Conservation (phyloP, 2,888 invertebrate genomes). For the Strigamia transsilvanica region DNA sequence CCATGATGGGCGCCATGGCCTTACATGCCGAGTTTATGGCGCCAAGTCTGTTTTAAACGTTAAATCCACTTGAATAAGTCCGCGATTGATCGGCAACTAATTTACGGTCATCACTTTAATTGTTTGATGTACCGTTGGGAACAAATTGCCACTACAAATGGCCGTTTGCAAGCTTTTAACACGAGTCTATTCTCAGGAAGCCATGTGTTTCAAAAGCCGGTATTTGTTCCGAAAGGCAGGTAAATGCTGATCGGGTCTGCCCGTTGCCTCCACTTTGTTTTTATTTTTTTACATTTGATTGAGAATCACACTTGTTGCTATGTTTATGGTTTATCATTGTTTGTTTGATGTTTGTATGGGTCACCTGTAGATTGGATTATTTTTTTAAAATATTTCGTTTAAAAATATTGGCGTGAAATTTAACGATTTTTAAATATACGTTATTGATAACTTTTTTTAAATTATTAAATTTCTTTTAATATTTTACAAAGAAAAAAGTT, state of each 20-base stretch:
- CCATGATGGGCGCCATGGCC: constrained; percentile 50
- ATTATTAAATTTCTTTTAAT: too few relatives aligned
- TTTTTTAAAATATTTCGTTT: not conserved
- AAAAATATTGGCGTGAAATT: not conserved
- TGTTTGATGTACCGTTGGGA: not conserved
- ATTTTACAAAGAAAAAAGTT: too few relatives aligned
- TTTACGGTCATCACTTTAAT: not conserved
- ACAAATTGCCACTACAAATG: not conserved
- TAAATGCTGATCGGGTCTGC: not conserved
- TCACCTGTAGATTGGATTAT: constrained; percentile 21
- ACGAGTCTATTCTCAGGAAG: not conserved
- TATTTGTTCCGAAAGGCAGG: constrained; percentile 9
- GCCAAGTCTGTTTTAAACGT: not conserved
- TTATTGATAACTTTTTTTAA: too few relatives aligned
- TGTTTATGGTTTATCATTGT: constrained; percentile 23
- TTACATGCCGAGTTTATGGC: not conserved
- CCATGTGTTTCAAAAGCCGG: constrained; percentile 35
- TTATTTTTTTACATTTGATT: not conserved
- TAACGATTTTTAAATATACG: not conserved
- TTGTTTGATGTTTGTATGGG: constrained; percentile 9
- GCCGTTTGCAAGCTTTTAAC: not conserved
- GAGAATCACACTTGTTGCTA: constrained; percentile 18
- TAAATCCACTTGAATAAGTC: constrained; percentile 17
- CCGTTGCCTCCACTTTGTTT: not conserved
- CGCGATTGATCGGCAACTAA: not conserved